phyloP scores from a whole-genome alignment of 2,888 invertebrate species.

The Caenorhabditis japonica region DNA sequence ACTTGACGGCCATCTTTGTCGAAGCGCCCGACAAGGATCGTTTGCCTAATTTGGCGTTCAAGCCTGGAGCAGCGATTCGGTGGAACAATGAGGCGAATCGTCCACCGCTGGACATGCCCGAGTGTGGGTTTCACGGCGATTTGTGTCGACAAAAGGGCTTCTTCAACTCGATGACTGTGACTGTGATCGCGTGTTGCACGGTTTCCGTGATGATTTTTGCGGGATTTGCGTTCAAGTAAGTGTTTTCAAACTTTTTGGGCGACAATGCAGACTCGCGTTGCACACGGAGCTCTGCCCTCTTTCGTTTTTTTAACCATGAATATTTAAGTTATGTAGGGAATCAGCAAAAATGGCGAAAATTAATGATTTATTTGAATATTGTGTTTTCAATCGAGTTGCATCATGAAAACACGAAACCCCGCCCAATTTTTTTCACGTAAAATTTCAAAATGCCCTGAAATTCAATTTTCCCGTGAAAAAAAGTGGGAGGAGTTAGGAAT shows the following conservation, averaged over 20 bases:
- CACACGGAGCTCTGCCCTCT: too few species aligned
- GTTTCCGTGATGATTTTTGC: conserved; percentile 7
- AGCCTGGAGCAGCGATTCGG: conserved; percentile 28
- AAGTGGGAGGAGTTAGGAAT: too few species aligned
- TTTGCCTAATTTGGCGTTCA: conserved; percentile 50
- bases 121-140: conserved; percentile 84
- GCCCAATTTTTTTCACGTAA: too few species aligned
- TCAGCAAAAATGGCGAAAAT: too few species aligned
- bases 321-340: too few species aligned
- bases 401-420: too few species aligned
- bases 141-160: conserved; percentile 55
- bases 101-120: conserved; percentile 86
- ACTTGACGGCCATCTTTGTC: conserved; percentile 71
- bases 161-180: conserved; percentile 8
- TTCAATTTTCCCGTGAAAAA: too few species aligned
- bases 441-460: too few species aligned
- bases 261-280: too few species aligned
- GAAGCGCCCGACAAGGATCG: conserved; percentile 56
- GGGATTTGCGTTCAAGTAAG: conserved; percentile 30
- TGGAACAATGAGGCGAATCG: conserved; percentile 55
- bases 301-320: neutral
- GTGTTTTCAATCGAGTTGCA: too few species aligned
- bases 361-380: too few species aligned
- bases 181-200: neutral
- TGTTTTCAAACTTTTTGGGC: too few species aligned